These are phyloP conservation scores for Geophilus truncorum DNA, from an alignment of 2,888 invertebrate species.

Conservation along the genomic window DNA sequence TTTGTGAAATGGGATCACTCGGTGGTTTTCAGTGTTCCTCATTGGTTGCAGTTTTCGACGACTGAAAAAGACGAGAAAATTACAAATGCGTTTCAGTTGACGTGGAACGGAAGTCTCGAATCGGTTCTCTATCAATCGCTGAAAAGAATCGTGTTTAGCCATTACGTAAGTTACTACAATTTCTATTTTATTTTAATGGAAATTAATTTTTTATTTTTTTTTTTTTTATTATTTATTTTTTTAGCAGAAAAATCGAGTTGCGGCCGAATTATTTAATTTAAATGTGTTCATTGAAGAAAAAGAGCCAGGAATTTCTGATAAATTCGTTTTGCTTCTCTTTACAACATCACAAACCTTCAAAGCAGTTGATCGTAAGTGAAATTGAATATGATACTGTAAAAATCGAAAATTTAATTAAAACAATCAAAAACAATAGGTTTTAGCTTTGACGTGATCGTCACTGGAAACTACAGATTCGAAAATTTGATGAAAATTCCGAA, in stretches of 20 bases:
- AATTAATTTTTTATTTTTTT: background rate
- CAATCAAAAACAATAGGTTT: too few relatives aligned
- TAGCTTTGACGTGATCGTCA: background rate
- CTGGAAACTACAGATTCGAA: background rate
- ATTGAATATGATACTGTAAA: background rate
- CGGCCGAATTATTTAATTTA: background rate
- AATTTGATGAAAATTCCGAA: background rate
- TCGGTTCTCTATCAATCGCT: background rate
- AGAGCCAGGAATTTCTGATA: background rate
- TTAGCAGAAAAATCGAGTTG: background rate
- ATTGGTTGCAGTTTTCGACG: background rate
- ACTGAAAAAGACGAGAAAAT: background rate
- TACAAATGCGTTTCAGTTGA: background rate
- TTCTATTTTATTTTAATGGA: background rate
- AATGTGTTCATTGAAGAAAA: background rate
- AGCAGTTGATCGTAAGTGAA: background rate
- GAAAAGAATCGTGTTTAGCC: background rate
- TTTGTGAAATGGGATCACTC: background rate
- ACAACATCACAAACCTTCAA: background rate
- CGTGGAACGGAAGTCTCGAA: background rate
- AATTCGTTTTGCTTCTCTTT: background rate
- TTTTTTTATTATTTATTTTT: too few relatives aligned
- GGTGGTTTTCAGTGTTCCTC: background rate
- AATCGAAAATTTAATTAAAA: background rate
- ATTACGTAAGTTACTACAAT: background rate